Evolutionary conservation across 2,797 vertebrate species (phyloP), one percentile per base, ranked within the genome.

Genomic region (Ispidina picta): DNA sequence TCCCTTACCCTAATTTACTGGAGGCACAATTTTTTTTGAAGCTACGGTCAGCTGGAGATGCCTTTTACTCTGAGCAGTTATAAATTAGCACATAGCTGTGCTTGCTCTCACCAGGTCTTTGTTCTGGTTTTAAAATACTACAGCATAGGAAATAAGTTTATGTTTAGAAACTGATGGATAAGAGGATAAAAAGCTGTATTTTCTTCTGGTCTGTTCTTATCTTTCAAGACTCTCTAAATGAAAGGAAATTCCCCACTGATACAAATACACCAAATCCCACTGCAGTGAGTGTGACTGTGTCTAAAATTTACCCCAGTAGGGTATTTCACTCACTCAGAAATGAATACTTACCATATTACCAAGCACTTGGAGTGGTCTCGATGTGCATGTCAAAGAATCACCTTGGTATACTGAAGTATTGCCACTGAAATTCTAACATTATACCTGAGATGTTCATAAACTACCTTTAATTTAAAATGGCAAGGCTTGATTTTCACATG

Each of bases 11-110:
- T 95, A 94, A 96, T 96, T 97, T 96, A 92, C 93, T 89, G 93
- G 83, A 96, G 96, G 94, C 88, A 91, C 75, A 35, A 72, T 95
- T 95, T 96, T 95, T 94, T 94, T 96, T 96, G 68, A 95, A 94
- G 93, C 89, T 90, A 93, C 94, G 89, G 93, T 96, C 94, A 96
- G 90, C 78, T 93, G 85, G 90, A 89, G 75, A 82, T 95, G 93
- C 91, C 83, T 97, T 95, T 97, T 90, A 83, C 91, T 92, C 94
- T 64, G 81, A 95, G 79, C 75, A 65, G 86, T 87, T 95, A 95
- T 96, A 96, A 96, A 97, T 95, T 95, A 97, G 81, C 89, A 91
- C 95, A 94, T 92, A 94, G 76, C 88, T 83, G 90, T 64, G 86
- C 89, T 97, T 84, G 93, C 82, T 86, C 70, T 87, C 46, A 59